phyloP scores from a whole-genome alignment of 2,797 vertebrate species.

The Picus viridis region DNA sequence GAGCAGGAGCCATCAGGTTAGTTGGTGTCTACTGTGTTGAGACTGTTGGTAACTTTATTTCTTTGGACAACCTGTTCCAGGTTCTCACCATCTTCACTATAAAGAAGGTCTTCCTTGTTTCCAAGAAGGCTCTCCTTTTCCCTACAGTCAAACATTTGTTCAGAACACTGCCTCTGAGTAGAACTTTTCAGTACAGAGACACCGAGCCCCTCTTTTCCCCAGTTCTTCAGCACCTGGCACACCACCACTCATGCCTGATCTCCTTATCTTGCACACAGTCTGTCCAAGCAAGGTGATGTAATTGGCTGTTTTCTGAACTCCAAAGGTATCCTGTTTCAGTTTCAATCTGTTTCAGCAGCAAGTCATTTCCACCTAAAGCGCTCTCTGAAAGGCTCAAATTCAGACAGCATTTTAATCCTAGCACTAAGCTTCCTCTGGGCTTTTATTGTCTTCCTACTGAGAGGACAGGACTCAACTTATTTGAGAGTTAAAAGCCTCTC shows the following conservation, averaged over 20 bases:
- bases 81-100: no score
- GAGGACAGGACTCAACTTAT: neutral
- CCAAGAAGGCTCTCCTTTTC: neutral
- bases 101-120: neutral
- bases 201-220: neutral
- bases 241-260: neutral
- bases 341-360: neutral
- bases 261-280: accelerated
- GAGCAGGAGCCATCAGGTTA: no score
- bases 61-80: neutral
- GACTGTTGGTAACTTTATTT: neutral
- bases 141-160: neutral
- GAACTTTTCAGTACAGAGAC: neutral
- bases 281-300: neutral
- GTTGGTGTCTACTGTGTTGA: no score
- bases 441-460: neutral
- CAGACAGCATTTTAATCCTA: neutral
- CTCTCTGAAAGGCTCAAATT: neutral
- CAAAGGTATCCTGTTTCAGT: neutral
- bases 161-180: neutral
- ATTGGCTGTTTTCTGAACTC: neutral
- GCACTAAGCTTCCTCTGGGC: neutral
- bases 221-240: neutral
- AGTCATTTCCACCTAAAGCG: neutral
- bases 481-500: neutral